A percentile compares a stretch with the other conserved stretches of the same genome.
Evolutionary conservation across 2,113 vertebrate genomes (phyloP).

Genomic region (Myrmophylax atrothorax): DNA sequence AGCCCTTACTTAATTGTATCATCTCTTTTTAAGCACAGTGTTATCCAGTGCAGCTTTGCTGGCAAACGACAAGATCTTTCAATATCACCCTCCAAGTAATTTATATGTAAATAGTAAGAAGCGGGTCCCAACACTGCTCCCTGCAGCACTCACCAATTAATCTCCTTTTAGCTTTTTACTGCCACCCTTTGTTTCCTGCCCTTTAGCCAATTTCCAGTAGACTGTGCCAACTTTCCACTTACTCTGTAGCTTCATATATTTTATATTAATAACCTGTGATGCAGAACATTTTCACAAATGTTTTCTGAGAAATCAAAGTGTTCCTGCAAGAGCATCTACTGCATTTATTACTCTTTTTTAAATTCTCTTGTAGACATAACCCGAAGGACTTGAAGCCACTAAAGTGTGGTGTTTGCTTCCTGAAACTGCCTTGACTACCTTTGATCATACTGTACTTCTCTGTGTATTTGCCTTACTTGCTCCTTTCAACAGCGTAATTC

Average conservation of each 20-base stretch:
- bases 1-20: conserved; percentile 56
- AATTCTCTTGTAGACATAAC: neutral
- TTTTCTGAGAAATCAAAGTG: conserved; percentile 57
- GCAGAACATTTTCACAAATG: conserved; percentile 41
- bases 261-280: conserved; percentile 64
- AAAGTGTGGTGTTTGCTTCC: neutral
- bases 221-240: conserved; percentile 75
- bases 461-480: neutral
- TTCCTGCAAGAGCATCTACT: neutral
- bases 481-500: neutral
- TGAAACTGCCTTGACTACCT: neutral
- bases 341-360: neutral
- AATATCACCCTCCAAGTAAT: conserved; percentile 64
- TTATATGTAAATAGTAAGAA: conserved; percentile 79
- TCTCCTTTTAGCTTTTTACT: conserved; percentile 73
- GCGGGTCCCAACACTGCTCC: conserved; percentile 50
- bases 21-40: neutral
- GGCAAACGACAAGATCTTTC: conserved; percentile 57
- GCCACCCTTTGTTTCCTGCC: conserved; percentile 72
- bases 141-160: conserved; percentile 70
- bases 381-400: neutral
- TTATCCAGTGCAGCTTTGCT: conserved; percentile 34
- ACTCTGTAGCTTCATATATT: conserved; percentile 50
- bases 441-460: neutral
- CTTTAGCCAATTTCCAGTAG: conserved; percentile 70